Conservation (phyloP, 1,140 invertebrate species). For the Paraescarpia echinospica region DNA sequence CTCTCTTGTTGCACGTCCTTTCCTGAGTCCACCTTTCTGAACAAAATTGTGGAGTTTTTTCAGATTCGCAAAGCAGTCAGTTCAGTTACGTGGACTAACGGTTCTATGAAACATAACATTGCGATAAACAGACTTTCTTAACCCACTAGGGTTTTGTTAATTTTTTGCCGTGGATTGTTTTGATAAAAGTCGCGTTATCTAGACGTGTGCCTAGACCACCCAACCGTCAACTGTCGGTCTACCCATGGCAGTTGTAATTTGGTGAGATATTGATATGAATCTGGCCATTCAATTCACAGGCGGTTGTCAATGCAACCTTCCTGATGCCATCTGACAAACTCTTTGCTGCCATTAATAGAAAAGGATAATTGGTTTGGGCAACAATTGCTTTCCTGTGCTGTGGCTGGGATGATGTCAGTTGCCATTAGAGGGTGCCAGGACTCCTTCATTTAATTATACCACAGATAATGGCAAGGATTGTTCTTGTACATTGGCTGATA, state of each 20-base stretch:
- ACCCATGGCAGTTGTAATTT: background rate
- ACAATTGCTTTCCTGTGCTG: background rate
- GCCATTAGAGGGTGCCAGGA: background rate
- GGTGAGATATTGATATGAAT: conserved; percentile 1
- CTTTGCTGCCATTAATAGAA: background rate
- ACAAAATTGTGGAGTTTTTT: no score
- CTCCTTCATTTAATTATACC: background rate
- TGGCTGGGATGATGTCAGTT: background rate
- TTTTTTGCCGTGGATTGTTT: background rate
- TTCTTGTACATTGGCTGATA: background rate
- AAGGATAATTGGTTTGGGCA: background rate
- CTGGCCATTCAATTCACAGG: background rate
- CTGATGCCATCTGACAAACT: background rate
- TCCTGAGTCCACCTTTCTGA: no score
- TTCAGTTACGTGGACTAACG: no score
- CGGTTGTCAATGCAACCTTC: background rate
- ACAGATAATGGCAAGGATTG: background rate
- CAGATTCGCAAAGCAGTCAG: no score
- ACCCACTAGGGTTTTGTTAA: background rate
- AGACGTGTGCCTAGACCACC: background rate
- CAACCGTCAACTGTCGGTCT: background rate
- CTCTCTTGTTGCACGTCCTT: no score
- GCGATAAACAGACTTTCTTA: background rate
- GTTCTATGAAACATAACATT: background rate
- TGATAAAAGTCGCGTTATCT: background rate